These are phyloP conservation scores for Glyptemys insculpta DNA, from an alignment of 2,797 vertebrate genomes.

Conservation along the genomic window DNA sequence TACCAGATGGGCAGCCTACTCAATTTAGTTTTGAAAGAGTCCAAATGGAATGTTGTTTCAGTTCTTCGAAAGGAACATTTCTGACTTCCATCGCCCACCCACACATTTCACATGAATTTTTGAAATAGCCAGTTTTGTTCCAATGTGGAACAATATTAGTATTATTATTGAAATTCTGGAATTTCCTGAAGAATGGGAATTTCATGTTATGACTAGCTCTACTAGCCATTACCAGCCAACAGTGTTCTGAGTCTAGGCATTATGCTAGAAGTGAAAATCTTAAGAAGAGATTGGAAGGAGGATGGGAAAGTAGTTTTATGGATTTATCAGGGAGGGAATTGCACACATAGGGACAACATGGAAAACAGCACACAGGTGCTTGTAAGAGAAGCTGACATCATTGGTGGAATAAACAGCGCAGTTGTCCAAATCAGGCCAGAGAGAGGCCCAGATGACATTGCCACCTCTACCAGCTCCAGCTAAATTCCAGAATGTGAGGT, in stretches of 20 bases:
- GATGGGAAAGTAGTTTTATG: background rate
- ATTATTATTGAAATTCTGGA: background rate
- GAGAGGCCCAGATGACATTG: background rate
- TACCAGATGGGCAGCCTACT: background rate
- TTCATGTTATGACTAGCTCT: background rate
- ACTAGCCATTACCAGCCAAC: background rate
- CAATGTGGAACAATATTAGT: background rate
- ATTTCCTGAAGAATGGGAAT: background rate
- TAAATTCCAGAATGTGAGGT: background rate
- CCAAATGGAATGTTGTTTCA: background rate
- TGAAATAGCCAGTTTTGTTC: background rate
- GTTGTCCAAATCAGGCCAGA: background rate
- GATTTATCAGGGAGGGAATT: background rate
- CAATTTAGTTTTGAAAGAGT: background rate
- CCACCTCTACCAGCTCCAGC: background rate
- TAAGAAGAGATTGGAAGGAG: background rate
- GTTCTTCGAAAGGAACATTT: background rate
- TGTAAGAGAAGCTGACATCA: background rate
- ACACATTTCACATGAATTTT: background rate
- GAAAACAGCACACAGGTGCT: background rate
- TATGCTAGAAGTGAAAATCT: background rate
- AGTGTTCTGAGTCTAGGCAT: too few species aligned
- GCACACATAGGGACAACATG: too few species aligned
- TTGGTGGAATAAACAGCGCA: background rate
- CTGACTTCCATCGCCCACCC: background rate